A percentile compares a stretch with the other conserved stretches of the same genome.
Evolutionary conservation across 2,888 invertebrate genomes (phyloP).

Genomic region (Drosophila seclusa): DNA sequence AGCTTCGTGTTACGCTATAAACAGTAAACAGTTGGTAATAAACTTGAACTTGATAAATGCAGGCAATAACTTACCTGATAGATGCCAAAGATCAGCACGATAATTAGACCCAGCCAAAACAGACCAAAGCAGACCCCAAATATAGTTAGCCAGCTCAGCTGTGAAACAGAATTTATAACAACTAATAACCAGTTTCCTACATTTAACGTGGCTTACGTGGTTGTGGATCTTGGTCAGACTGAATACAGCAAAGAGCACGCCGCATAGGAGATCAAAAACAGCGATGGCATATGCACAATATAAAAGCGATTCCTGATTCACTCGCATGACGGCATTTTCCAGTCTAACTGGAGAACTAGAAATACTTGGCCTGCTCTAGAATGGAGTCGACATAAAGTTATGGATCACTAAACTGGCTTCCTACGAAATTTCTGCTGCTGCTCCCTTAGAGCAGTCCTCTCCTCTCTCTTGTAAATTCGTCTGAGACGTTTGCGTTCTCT

Average conservation of each 20-base stretch:
- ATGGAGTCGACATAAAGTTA: not conserved
- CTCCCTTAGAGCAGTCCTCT: constrained; percentile 32
- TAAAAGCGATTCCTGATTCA: constrained; percentile 23
- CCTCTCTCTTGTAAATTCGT: constrained; percentile 25
- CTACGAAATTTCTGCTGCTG: constrained; percentile 21
- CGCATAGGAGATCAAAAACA: constrained; percentile 60
- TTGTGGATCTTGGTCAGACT: constrained; percentile 35
- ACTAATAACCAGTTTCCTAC: not conserved
- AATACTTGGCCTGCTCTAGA: constrained; percentile 36
- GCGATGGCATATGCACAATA: constrained; percentile 60
- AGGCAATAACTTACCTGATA: constrained; percentile 40
- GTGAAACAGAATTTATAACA: not conserved
- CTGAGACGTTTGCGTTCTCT: constrained; percentile 36
- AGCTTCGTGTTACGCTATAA: constrained; percentile 42
- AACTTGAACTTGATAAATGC: not conserved
- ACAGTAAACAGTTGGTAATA: not conserved
- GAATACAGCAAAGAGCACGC: constrained; percentile 47
- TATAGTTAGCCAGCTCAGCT: constrained; percentile 68
- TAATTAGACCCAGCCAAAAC: constrained; percentile 64
- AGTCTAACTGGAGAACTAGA: not conserved
- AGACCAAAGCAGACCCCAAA: constrained; percentile 54
- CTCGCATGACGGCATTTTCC: constrained; percentile 23
- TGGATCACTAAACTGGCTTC: constrained; percentile 23
- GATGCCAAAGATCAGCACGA: constrained; percentile 55
- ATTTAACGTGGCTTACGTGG: constrained; percentile 45